These are phyloP conservation scores for Rhea pennata DNA, from an alignment of 2,113 vertebrate species.

Conservation along the genomic window DNA sequence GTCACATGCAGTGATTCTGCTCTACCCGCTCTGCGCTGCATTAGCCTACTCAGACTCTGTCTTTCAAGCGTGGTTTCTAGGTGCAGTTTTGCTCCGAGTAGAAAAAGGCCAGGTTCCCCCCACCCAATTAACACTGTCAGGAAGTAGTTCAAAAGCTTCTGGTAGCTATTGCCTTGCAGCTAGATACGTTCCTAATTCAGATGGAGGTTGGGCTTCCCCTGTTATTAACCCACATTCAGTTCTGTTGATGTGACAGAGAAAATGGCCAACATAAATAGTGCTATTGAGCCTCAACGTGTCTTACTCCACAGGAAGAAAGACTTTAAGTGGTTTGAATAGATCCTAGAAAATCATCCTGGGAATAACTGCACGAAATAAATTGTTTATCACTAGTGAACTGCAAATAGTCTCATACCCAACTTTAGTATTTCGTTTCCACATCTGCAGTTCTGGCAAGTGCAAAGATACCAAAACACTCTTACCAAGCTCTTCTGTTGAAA, in stretches of 20 bases:
- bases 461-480: neutral
- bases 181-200: neutral
- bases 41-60: neutral
- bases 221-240: neutral
- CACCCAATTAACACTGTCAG: neutral
- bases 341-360: neutral
- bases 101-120: neutral
- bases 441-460: neutral
- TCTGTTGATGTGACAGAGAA: neutral
- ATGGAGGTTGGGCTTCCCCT: neutral
- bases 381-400: neutral
- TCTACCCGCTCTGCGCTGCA: neutral
- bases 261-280: neutral
- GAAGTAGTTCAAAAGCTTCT: neutral
- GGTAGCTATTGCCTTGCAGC: neutral
- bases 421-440: neutral
- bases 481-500: neutral
- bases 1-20: neutral
- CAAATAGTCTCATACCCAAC: rapidly evolving
- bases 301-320: neutral
- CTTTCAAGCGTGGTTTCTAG: neutral
- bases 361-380: neutral
- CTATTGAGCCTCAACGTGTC: neutral
- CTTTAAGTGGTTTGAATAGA: neutral
- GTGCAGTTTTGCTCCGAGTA: neutral